phyloP scores from a whole-genome alignment of 2,113 vertebrate species.

The Corvus hawaiiensis region DNA sequence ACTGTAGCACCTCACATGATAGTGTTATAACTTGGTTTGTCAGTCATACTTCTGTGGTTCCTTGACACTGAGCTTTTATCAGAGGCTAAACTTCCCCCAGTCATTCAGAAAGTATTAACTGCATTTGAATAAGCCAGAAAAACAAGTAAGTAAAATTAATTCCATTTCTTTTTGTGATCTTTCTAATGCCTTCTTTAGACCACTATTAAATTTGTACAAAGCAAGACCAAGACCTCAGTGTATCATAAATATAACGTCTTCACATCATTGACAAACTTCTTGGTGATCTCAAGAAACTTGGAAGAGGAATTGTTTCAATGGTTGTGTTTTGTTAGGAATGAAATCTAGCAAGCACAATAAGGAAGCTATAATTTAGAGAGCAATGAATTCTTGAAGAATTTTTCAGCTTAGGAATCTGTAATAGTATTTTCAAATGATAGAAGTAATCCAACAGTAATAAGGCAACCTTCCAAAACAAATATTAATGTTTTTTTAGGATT shows the following conservation, averaged over 20 bases:
- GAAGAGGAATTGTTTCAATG: neutral
- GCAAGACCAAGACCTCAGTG: neutral
- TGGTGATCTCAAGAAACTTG: neutral
- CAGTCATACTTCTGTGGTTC: neutral
- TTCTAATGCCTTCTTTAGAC: neutral
- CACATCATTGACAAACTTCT: neutral
- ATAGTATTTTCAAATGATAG: neutral
- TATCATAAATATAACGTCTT: neutral
- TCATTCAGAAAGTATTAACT: neutral
- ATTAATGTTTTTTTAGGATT: neutral
- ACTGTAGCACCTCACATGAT: rapidly evolving
- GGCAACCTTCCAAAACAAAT: neutral
- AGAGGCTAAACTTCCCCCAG: neutral
- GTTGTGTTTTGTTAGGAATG: neutral
- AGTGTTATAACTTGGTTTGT: neutral
- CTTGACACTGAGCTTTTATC: neutral
- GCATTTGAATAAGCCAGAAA: neutral
- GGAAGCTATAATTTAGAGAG: neutral
- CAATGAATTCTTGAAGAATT: neutral
- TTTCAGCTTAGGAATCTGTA: neutral
- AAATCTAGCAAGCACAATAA: neutral
- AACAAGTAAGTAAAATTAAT: neutral
- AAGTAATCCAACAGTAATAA: neutral
- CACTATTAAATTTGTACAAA: neutral
- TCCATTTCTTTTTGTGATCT: neutral